Conservation (phyloP, 2,113 vertebrate genomes). For the Notiomystis cincta region DNA sequence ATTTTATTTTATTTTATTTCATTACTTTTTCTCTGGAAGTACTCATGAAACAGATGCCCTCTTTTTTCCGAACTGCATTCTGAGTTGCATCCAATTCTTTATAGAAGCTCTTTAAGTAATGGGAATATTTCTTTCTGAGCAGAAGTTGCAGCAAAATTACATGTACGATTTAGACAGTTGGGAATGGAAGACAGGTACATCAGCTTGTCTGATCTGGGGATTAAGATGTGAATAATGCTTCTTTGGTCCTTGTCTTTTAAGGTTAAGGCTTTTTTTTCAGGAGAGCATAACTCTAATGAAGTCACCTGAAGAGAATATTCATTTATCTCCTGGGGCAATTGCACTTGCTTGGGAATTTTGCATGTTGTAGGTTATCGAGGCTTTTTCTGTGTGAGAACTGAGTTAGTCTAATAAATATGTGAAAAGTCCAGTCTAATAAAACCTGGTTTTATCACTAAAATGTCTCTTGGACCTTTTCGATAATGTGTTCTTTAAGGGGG, state of each 20-base stretch:
- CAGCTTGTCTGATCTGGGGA: not conserved
- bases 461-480: not conserved
- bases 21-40: not conserved
- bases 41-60: not conserved
- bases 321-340: not conserved
- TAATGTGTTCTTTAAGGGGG: not conserved
- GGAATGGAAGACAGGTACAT: not conserved
- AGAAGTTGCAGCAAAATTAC: not conserved
- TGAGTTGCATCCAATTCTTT: not conserved
- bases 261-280: not conserved
- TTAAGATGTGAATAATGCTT: not conserved
- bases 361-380: not conserved
- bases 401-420: not conserved
- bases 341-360: not conserved
- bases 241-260: not conserved
- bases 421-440: not conserved
- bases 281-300: not conserved
- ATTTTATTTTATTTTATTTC: not conserved
- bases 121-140: not conserved
- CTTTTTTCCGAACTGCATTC: not conserved
- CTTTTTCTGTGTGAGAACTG: accelerated
- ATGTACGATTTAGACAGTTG: not conserved
- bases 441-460: not conserved
- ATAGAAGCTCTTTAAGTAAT: not conserved
- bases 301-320: not conserved